Conservation (phyloP, 2,888 invertebrate species). For the Oscheius sp. region DNA sequence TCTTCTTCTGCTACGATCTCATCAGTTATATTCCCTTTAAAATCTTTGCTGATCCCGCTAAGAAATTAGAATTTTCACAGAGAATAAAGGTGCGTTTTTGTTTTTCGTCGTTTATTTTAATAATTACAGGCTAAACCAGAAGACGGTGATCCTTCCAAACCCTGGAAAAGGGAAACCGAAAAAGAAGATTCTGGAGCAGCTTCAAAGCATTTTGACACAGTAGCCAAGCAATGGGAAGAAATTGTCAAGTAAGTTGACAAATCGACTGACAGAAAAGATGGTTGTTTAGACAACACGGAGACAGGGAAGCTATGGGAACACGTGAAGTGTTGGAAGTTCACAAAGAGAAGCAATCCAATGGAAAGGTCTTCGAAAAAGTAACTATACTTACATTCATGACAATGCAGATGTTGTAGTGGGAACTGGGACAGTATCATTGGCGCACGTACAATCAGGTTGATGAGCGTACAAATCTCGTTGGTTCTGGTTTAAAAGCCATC, state of each 20-base stretch:
- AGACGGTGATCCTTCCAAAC: conserved; percentile 59
- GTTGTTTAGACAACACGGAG: conserved; percentile 55
- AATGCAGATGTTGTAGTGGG: conserved; percentile 50
- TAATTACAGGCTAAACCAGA: conserved; percentile 57
- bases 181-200: conserved; percentile 64
- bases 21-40: conserved; percentile 70
- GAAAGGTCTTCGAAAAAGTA: conserved; percentile 93
- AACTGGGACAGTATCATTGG: conserved; percentile 69
- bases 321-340: conserved; percentile 81
- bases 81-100: conserved; percentile 58
- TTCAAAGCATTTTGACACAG: conserved; percentile 73
- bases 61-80: conserved; percentile 63
- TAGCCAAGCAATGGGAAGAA: conserved; percentile 75
- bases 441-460: conserved; percentile 60
- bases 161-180: conserved; percentile 57
- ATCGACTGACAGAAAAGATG: neutral
- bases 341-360: conserved; percentile 92
- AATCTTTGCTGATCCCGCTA: conserved; percentile 70
- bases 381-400: neutral
- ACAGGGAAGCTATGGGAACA: conserved; percentile 74
- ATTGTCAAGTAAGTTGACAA: conserved; percentile 65
- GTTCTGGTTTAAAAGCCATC: conserved; percentile 83
- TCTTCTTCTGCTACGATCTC: conserved; percentile 70
- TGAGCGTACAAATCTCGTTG: conserved; percentile 56
- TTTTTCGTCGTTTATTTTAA: neutral